phyloP scores from a whole-genome alignment of 2,797 vertebrate species.

The Macropodus opercularis region DNA sequence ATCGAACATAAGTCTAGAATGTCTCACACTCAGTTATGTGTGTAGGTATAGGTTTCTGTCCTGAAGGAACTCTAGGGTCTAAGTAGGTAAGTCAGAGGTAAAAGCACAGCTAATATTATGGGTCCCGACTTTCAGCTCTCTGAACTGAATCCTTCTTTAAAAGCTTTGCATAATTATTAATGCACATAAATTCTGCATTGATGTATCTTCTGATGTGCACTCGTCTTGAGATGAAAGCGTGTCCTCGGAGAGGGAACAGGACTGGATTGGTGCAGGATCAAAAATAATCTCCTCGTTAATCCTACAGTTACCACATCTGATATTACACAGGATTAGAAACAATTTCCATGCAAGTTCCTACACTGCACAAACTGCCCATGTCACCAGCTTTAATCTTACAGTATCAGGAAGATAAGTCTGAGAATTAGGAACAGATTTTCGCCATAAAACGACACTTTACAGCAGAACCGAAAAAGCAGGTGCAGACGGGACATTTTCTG shows the following conservation, averaged over 20 bases:
- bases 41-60: no score
- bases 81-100: constrained; percentile 20
- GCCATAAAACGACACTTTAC: neutral
- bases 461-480: neutral
- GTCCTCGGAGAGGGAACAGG: constrained; percentile 20
- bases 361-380: constrained; percentile 26
- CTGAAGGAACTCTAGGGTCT: constrained; percentile 17
- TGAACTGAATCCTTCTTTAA: constrained; percentile 33
- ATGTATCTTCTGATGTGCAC: constrained; percentile 35
- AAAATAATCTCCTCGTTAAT: constrained; percentile 49
- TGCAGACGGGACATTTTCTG: constrained; percentile 12
- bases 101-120: constrained; percentile 35
- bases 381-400: constrained; percentile 29
- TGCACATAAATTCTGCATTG: constrained; percentile 34
- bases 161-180: constrained; percentile 36
- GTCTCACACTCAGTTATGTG: neutral
- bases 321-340: constrained; percentile 44
- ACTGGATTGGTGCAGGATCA: constrained; percentile 31
- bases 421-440: neutral
- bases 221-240: constrained; percentile 27
- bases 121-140: constrained; percentile 36
- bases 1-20: neutral
- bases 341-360: constrained; percentile 30
- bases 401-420: constrained; percentile 17
- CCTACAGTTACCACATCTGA: constrained; percentile 28